Percentiles rank a stretch among this genome's conserved stretches.
Evolutionary conservation across 2,888 invertebrate species (phyloP).

Genomic region (Anoplius nigerrimus): DNA sequence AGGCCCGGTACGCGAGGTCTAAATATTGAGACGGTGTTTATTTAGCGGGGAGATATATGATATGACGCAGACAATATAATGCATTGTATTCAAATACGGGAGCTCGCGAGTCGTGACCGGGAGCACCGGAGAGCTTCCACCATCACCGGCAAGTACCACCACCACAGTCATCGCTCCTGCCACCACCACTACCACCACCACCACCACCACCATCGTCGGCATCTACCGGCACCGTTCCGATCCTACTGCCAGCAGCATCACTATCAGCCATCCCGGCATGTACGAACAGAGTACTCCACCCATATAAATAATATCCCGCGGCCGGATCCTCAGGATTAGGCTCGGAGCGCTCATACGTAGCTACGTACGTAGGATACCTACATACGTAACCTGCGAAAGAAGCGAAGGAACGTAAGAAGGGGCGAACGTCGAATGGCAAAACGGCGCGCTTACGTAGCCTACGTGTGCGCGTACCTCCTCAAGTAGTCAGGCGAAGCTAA

Average conservation of each 20-base stretch:
- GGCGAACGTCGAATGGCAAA: constrained; percentile 39
- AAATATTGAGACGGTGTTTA: constrained; percentile 75
- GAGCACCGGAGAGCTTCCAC: constrained; percentile 57
- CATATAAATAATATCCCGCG: constrained; percentile 69
- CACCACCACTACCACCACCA: constrained; percentile 33
- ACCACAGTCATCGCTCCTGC: constrained; percentile 48
- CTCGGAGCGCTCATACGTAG: constrained; percentile 32
- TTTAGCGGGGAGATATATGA: constrained; percentile 75
- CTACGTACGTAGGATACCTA: constrained; percentile 9
- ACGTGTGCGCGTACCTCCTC: constrained; percentile 13
- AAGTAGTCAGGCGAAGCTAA: not conserved
- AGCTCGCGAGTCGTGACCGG: constrained; percentile 74
- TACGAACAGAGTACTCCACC: constrained; percentile 46
- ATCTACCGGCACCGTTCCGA: constrained; percentile 11
- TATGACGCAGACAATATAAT: constrained; percentile 75
- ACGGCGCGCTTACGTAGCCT: constrained; percentile 23
- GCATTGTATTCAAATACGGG: constrained; percentile 76
- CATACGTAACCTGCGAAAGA: too few relatives aligned
- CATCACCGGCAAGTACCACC: constrained; percentile 51
- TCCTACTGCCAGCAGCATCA: constrained; percentile 25
- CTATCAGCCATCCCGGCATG: constrained; percentile 25
- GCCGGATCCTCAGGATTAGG: constrained; percentile 63
- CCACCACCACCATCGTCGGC: constrained; percentile 33
- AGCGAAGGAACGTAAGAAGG: not conserved
- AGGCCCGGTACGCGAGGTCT: constrained; percentile 64